Evolutionary conservation across 2,113 vertebrate genomes (phyloP).

Genomic region (Amazona guildingii): DNA sequence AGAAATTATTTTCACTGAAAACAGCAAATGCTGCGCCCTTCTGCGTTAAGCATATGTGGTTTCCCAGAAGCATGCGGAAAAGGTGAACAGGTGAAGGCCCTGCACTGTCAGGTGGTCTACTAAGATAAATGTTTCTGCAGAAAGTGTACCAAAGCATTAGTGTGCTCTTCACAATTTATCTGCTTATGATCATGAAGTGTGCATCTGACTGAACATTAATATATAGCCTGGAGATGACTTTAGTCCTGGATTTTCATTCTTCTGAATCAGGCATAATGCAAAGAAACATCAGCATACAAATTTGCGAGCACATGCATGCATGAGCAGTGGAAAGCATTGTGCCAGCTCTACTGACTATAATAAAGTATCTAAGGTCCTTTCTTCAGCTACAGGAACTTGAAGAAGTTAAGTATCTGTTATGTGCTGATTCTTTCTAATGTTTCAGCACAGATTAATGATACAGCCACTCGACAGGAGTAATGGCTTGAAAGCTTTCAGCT

Average conservation of each 20-base stretch:
- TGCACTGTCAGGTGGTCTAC: not conserved
- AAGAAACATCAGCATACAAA: not conserved
- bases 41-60: not conserved
- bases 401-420: not conserved
- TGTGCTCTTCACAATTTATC: not conserved
- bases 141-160: not conserved
- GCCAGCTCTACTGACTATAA: not conserved
- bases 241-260: not conserved
- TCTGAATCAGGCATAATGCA: not conserved
- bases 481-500: not conserved
- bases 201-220: not conserved
- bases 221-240: not conserved
- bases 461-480: not conserved
- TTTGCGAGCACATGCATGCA: fast-evolving
- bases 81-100: not conserved
- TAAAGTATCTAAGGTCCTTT: not conserved
- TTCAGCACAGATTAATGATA: not conserved
- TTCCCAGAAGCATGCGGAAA: not conserved
- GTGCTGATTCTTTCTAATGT: not conserved
- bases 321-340: not conserved
- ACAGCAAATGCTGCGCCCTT: not conserved
- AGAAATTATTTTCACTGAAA: not conserved
- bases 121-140: not conserved
- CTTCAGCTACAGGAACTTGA: not conserved
- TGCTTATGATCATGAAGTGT: not conserved